phyloP scores from a whole-genome alignment of 1,140 invertebrate species.

The Belonocnema kinseyi region DNA sequence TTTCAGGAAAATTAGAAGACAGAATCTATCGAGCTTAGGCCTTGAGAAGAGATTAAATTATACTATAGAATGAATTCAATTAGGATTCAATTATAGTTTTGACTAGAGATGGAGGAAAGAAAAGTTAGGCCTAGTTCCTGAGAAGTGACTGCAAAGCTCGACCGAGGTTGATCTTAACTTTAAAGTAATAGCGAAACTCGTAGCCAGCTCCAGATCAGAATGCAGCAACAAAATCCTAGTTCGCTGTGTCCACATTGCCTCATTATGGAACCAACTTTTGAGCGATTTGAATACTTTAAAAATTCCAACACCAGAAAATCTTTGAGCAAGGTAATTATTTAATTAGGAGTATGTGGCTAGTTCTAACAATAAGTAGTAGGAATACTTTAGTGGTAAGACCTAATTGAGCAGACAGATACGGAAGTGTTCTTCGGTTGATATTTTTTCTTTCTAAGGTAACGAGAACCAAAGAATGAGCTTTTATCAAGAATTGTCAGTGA shows the following conservation, averaged over 20 bases:
- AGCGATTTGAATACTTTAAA: conserved; percentile 56
- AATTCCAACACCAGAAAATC: conserved; percentile 26
- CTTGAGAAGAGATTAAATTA: not conserved
- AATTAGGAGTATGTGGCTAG: conserved; percentile 47
- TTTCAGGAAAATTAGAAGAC: not conserved
- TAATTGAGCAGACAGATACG: conserved; percentile 67
- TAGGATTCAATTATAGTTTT: too few relatives aligned
- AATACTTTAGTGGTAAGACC: conserved; percentile 52
- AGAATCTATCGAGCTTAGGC: not conserved
- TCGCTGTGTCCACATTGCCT: conserved; percentile 61
- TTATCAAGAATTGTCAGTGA: not conserved
- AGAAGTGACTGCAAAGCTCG: conserved; percentile 12
- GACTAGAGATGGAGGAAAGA: not conserved
- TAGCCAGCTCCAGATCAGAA: conserved; percentile 15
- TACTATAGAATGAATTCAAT: too few relatives aligned
- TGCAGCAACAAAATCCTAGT: not conserved
- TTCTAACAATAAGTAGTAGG: conserved; percentile 42
- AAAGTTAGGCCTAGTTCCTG: not conserved
- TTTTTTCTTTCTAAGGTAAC: not conserved
- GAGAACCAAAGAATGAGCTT: not conserved
- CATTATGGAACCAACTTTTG: conserved; percentile 64
- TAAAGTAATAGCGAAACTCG: not conserved
- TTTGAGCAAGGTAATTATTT: conserved; percentile 53
- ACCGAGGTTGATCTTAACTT: conserved; percentile 8
- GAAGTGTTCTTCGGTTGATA: not conserved